Conservation (phyloP, 2,113 vertebrate species). For the Calidris pygmaea region DNA sequence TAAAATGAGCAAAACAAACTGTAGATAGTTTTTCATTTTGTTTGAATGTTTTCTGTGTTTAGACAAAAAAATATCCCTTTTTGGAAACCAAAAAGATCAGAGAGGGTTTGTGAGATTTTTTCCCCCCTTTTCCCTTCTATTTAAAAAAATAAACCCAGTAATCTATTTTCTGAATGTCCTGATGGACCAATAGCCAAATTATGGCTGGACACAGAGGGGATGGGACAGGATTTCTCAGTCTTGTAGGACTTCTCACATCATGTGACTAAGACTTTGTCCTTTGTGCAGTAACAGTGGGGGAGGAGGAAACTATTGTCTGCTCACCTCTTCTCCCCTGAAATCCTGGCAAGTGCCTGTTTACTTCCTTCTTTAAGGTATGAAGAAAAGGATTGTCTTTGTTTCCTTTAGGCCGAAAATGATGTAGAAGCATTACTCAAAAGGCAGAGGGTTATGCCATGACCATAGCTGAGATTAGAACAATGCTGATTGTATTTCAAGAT, state of each 20-base stretch:
- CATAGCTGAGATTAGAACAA: background rate
- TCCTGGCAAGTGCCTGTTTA: accelerated
- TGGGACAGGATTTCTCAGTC: background rate
- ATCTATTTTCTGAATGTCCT: background rate
- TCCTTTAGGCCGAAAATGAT: background rate
- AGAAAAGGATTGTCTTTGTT: background rate
- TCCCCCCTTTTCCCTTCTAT: accelerated
- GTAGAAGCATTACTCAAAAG: background rate
- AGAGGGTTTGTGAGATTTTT: accelerated
- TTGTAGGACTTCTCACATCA: background rate
- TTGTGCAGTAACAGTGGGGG: accelerated
- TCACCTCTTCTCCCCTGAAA: background rate
- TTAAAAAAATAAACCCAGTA: background rate
- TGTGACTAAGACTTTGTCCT: background rate
- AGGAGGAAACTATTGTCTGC: background rate
- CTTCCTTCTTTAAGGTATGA: background rate
- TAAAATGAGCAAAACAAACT: background rate
- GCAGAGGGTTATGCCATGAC: accelerated
- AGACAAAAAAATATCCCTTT: background rate
- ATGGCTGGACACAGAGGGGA: accelerated
- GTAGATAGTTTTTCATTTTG: background rate
- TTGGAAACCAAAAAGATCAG: background rate
- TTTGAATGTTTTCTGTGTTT: background rate
- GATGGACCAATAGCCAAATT: background rate
- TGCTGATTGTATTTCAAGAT: background rate